phyloP scores from a whole-genome alignment of 2,797 vertebrate species.

The Eidolon dupreanum region DNA sequence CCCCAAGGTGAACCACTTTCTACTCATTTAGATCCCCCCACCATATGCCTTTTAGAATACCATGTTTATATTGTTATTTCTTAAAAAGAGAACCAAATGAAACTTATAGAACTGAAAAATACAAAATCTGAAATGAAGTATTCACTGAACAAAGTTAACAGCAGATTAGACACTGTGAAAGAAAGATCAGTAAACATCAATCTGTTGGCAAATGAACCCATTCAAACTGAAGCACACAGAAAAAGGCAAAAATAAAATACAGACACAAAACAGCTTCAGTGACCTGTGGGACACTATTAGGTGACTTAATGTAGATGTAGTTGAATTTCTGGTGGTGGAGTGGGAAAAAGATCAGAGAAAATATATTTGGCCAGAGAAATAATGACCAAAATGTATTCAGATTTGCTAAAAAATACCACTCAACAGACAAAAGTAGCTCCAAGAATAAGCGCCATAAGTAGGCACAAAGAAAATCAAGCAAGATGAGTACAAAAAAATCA shows the following conservation, averaged over 20 bases:
- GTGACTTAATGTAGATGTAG: not conserved
- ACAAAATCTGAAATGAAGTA: not conserved
- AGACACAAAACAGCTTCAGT: not conserved
- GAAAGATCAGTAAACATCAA: not conserved
- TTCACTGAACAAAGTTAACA: not conserved
- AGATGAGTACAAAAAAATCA: not conserved
- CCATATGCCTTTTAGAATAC: not conserved
- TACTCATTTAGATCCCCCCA: not conserved
- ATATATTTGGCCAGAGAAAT: not conserved
- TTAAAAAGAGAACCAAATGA: not conserved
- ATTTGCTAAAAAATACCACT: not conserved
- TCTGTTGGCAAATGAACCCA: not conserved
- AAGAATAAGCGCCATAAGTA: not conserved
- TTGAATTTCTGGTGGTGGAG: not conserved
- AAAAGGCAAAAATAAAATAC: not conserved
- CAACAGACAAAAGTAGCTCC: not conserved
- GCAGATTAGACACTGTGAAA: not conserved
- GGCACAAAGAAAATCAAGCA: not conserved
- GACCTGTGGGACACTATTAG: not conserved
- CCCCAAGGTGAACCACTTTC: not conserved
- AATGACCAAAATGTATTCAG: not conserved
- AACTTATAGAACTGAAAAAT: not conserved
- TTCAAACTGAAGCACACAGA: not conserved
- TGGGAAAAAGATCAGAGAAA: not conserved
- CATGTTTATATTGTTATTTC: not conserved